phyloP scores from a whole-genome alignment of 1,140 invertebrate genomes.

The Drosophila lacteicornis region DNA sequence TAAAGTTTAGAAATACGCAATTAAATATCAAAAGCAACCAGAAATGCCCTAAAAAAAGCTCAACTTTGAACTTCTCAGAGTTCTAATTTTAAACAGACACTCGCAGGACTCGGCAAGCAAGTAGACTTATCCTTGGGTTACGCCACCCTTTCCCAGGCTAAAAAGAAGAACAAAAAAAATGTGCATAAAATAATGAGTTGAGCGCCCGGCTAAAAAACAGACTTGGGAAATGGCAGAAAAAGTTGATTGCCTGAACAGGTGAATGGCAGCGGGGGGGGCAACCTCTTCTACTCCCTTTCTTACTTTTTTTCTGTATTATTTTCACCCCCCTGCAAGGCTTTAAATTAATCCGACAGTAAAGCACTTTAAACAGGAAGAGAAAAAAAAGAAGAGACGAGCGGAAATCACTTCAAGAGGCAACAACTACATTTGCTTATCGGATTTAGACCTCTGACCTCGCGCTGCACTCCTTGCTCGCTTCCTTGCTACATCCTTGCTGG shows the following conservation, averaged over 20 bases:
- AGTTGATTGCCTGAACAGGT: constrained; percentile 68
- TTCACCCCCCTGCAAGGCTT: constrained; percentile 25
- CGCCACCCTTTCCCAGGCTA: constrained; percentile 17
- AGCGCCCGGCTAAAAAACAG: constrained; percentile 11
- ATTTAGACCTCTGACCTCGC: constrained; percentile 36
- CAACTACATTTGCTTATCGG: constrained; percentile 80
- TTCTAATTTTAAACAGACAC: background rate
- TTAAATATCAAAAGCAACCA: no score
- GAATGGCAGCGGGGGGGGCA: constrained; percentile 8
- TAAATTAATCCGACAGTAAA: constrained; percentile 43
- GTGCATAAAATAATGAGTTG: constrained; percentile 67
- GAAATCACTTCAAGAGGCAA: constrained; percentile 60
- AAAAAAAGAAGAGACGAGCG: constrained; percentile 34
- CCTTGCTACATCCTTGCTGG: background rate
- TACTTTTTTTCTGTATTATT: background rate
- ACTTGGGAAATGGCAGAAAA: constrained; percentile 26
- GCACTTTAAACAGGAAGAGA: constrained; percentile 33
- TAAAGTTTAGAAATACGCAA: no score
- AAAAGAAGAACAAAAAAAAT: constrained; percentile 14
- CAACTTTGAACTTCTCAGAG: background rate
- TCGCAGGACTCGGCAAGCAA: background rate
- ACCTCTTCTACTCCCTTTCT: background rate
- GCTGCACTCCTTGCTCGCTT: no score
- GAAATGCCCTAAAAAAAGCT: background rate
- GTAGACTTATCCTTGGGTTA: background rate